These are phyloP conservation scores for Malacoctenus gilli DNA, from an alignment of 2,797 vertebrate genomes.

Conservation along the genomic window DNA sequence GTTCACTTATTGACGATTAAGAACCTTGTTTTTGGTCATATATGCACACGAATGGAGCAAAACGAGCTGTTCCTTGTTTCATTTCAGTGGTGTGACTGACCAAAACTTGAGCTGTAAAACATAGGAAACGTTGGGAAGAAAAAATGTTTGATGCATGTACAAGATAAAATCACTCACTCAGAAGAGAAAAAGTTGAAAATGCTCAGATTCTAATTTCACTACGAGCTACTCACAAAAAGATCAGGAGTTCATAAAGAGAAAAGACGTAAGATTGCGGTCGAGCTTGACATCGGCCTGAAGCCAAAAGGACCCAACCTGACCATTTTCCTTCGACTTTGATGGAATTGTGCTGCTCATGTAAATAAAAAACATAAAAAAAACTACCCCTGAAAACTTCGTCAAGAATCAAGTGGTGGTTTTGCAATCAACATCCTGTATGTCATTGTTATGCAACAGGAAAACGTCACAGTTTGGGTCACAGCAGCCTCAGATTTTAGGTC, in stretches of 20 bases:
- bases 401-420: no score
- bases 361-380: neutral
- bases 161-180: conserved; percentile 59
- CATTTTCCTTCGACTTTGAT: neutral
- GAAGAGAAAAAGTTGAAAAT: conserved; percentile 16
- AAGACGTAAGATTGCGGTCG: conserved; percentile 24
- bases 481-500: conserved; percentile 53
- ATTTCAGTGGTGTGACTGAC: neutral
- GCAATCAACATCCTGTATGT: no score
- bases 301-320: conserved; percentile 26
- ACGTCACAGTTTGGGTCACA: conserved; percentile 25
- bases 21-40: no score
- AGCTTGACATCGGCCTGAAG: conserved; percentile 72
- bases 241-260: conserved; percentile 28
- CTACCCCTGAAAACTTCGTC: no score
- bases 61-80: neutral
- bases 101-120: no score
- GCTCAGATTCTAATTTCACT: conserved; percentile 19
- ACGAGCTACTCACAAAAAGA: conserved; percentile 33
- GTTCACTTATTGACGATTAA: no score
- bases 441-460: no score
- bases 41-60: no score
- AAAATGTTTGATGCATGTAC: conserved; percentile 17
- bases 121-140: neutral
- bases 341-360: neutral